These are phyloP conservation scores for Adelphocoris suturalis DNA, from an alignment of 2,888 invertebrate genomes.

Conservation along the genomic window DNA sequence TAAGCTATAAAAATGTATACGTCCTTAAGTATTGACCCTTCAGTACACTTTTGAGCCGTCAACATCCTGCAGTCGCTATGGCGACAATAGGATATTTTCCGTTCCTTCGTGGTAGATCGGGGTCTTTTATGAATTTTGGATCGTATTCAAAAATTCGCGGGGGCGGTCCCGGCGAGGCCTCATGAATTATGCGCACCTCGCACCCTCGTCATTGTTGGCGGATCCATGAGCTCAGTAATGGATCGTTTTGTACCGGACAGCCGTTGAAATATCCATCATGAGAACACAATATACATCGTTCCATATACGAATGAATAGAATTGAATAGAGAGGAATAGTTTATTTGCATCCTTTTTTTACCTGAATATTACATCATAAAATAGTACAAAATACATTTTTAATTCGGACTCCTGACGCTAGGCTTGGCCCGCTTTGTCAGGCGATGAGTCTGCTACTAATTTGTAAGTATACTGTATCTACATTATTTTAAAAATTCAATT, in stretches of 20 bases:
- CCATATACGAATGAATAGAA: too few relatives aligned
- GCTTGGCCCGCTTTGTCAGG: too few relatives aligned
- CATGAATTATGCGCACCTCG: not conserved
- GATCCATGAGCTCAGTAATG: not conserved
- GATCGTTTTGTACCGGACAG: not conserved
- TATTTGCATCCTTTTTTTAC: too few relatives aligned
- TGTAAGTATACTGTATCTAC: too few relatives aligned
- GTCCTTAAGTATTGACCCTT: not conserved
- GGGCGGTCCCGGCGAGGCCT: not conserved
- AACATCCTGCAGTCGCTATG: not conserved
- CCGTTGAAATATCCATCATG: too few relatives aligned
- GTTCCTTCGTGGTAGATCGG: not conserved
- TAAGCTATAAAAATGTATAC: not conserved
- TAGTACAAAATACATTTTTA: too few relatives aligned
- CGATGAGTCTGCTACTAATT: too few relatives aligned
- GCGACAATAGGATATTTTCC: not conserved
- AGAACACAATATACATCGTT: too few relatives aligned
- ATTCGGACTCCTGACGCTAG: too few relatives aligned
- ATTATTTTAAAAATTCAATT: too few relatives aligned
- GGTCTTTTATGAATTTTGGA: not conserved
- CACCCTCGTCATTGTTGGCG: slow-evolving; percentile 26
- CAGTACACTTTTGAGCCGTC: not conserved
- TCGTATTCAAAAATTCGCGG: not conserved
- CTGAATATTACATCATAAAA: too few relatives aligned
- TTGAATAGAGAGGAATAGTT: too few relatives aligned